Evolutionary conservation across 2,888 invertebrate species (phyloP), one percentile per base, ranked within the genome.

Genomic region (Parthenolecanium corni): DNA sequence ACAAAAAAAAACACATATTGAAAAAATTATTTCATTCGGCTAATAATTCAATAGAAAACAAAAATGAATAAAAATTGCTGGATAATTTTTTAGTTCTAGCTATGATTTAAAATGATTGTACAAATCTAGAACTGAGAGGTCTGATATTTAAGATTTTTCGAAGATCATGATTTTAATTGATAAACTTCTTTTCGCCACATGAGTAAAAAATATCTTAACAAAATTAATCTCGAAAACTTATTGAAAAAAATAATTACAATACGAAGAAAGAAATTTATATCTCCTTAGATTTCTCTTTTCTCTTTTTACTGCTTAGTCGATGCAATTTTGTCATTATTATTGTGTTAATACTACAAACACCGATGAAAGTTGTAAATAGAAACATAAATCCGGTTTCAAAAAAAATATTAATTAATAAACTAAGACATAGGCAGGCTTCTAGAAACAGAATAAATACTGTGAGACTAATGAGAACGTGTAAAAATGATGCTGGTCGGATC

Each of bases 381-480:
- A 57, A 57, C 18, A 23, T 16, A 36, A 57, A 46, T 46, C 57
- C 57, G 14, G 57, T 18, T 20, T 57, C 57, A n/a, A 47, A 46
- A 44, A 47, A 3, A 5, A 57, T 25, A 16, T 40, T 24, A 20
- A 31, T 31, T 20, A 57, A 25, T 16, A 57, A 31, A 24, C 42
- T 21, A 18, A 46, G 46, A 31, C 57, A 57, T 6, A 57, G 25
- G 18, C 44, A 44, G 9, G 31, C 57, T 57, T 57, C 57, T 11
- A 57, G 1, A 11, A 44, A 23, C 24, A 57, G 25, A 21, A 25
- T 46, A 9, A 57, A 14, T 31, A 57, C n/a, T 5, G 25, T 46
- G 18, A 24, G 14, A 20, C 57, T 25, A 20, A 57, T 46, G 16
- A 57, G 25, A 20, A 57, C 25, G 44, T 42, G 44, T 24, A 57